phyloP scores from a whole-genome alignment of 2,797 vertebrate species.

The Smutsia gigantea region DNA sequence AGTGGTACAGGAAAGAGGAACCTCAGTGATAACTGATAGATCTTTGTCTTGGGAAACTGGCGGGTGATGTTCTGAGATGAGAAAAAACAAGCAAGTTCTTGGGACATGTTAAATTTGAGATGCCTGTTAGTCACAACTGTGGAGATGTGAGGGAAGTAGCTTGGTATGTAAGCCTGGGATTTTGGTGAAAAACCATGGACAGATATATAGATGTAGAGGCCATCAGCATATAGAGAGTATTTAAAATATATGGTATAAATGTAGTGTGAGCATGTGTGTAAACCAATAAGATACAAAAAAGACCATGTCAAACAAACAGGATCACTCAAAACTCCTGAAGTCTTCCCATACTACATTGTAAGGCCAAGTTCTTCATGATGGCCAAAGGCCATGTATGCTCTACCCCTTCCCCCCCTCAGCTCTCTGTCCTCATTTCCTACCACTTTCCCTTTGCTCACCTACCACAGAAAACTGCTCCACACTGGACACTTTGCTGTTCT shows the following conservation, averaged over 20 bases:
- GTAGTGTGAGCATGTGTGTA: not conserved
- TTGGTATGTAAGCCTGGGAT: not conserved
- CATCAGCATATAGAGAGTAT: not conserved
- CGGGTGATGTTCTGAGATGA: not conserved
- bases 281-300: not conserved
- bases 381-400: not conserved
- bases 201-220: not conserved
- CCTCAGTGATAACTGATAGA: not conserved
- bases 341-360: not conserved
- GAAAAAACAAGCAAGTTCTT: not conserved
- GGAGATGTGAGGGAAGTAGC: not conserved
- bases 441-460: not conserved
- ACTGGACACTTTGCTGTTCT: not conserved
- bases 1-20: not conserved
- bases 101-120: not conserved
- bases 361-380: not conserved
- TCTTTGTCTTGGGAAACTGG: not conserved
- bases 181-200: not conserved
- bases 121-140: not conserved
- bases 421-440: not conserved
- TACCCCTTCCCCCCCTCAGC: rapidly evolving
- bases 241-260: not conserved
- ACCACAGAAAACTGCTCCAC: rapidly evolving
- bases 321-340: not conserved
- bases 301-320: not conserved